A percentile compares a stretch with the other conserved stretches of the same genome.
Evolutionary conservation across 2,888 invertebrate genomes (phyloP).

Genomic region (Drosophila lutescens): DNA sequence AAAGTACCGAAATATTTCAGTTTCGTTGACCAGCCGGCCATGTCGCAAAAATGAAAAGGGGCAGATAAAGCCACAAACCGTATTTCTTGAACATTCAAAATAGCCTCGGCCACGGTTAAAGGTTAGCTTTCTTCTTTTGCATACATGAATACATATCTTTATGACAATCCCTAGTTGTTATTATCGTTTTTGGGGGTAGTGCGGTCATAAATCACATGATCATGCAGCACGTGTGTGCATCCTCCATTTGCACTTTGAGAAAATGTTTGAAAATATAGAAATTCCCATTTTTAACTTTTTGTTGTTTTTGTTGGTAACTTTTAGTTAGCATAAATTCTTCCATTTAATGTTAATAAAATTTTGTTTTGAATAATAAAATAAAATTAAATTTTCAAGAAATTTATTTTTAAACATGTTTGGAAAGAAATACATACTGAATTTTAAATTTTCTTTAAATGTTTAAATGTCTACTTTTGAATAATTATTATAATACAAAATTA

Average conservation of each 20-base stretch:
- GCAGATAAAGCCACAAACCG: constrained; percentile 2
- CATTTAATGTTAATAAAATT: no score
- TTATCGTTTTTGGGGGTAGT: constrained; percentile 19
- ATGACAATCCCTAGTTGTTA: constrained; percentile 37
- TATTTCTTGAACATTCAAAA: constrained; percentile 18
- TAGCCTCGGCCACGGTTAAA: constrained; percentile 3
- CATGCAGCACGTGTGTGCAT: constrained; percentile 39
- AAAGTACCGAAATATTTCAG: constrained; percentile 76
- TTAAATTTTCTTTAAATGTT: no score
- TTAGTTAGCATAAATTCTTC: no score
- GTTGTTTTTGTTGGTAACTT: background rate
- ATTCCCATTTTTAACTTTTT: background rate
- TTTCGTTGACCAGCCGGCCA: constrained; percentile 66
- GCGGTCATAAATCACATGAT: constrained; percentile 31
- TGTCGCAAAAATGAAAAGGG: constrained; percentile 29
- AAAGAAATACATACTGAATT: no score
- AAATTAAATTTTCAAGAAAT: no score
- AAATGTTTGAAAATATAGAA: background rate
- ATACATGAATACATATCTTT: constrained; percentile 11
- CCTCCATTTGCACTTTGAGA: constrained; percentile 6
- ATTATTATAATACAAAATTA: no score
- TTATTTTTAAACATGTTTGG: no score
- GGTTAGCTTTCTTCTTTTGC: constrained; percentile 32
- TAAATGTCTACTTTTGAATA: no score
- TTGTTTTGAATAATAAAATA: no score